Conservation (phyloP, 2,888 invertebrate species). For the Drosophila ochracea region DNA sequence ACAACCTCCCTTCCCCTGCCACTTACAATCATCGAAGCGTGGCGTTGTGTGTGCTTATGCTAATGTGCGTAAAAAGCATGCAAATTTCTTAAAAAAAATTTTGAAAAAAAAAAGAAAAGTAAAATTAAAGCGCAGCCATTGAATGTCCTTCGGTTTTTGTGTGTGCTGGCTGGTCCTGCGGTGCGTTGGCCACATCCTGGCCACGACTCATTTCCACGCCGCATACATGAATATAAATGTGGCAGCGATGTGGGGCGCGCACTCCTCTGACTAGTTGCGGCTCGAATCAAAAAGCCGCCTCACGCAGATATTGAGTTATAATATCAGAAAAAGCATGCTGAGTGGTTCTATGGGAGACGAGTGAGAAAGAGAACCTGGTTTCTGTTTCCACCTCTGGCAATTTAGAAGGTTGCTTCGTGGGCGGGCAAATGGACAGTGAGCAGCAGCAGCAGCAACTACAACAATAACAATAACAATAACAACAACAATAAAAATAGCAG, state of each 20-base stretch:
- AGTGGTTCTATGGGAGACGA: constrained; percentile 1
- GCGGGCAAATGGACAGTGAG: constrained; percentile 60
- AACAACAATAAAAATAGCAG: not conserved
- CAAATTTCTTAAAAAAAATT: constrained; percentile 58
- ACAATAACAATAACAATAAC: constrained; percentile 14
- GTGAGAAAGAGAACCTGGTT: not conserved
- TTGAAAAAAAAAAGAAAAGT: constrained; percentile 28
- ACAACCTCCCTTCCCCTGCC: too few relatives aligned
- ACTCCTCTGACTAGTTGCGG: constrained; percentile 18
- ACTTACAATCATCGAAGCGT: not conserved
- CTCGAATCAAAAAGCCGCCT: constrained; percentile 56
- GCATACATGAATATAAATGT: constrained; percentile 79
- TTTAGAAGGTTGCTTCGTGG: constrained; percentile 57
- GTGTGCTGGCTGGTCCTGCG: constrained; percentile 42
- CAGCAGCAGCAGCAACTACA: not conserved
- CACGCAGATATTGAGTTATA: constrained; percentile 75
- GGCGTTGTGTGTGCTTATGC: constrained; percentile 65
- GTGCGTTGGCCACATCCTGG: constrained; percentile 53
- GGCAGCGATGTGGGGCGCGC: constrained; percentile 42
- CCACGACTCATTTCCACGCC: constrained; percentile 74
- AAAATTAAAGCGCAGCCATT: constrained; percentile 47
- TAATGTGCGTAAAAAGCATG: constrained; percentile 75
- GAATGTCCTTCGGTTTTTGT: constrained; percentile 39
- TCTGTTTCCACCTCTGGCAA: constrained; percentile 32
- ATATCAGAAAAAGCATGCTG: constrained; percentile 40